Base-by-base conservation (phyloP, 2,113 vertebrate species). In the Probosciger aterrimus region DNA sequence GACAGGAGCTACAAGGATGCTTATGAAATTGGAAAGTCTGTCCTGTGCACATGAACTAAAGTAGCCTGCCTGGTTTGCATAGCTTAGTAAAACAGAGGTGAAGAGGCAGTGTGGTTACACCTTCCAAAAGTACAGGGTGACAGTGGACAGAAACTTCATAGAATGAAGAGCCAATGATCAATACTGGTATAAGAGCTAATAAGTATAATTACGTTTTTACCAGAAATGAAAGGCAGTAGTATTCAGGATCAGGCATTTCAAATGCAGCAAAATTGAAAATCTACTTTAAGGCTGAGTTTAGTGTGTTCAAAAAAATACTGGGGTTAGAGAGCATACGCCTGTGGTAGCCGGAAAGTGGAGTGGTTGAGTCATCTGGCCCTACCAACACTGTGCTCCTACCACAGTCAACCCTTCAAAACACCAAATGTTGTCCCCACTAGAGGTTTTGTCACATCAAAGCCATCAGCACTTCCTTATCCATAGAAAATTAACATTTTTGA, bases 401-500 rank as follows among this genome's bases (percentile, higher is more conserved):
- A 28, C 65, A 37, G 71, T 76, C 65, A 76, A 33, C 27, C 22
- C 47, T 89, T 89, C 91, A 70, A 91, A 95, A 91, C 15, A 76
- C 39, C 52, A 73, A 92, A 49, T 73, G 65, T 60, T 92, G 33
- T 47, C 84, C 37, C 35, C 86, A 0, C 50, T 73, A 37, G 31
- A 71, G 19, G 17, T 60, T 87, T 93, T 89, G 65, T 85, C 70
- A 95, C 69, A 95, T 89, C 86, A 97, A 96, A 95, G 65, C 57
- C 37, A 82, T 87, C 77, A 91, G 17, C 84, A 85, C 62, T 95
- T 96, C 62, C 81, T 28, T 79, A 60, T 89, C 81, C 46, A 23
- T 7, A 62, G 86, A 84, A 95, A 93, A 91, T 92, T 93, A 95
- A 52, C 89, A 91, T 91, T 85, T 96, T 79, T 69, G 62, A 76